Conservation (phyloP, 1,140 invertebrate genomes). For the Bombus haemorrhoidalis region DNA sequence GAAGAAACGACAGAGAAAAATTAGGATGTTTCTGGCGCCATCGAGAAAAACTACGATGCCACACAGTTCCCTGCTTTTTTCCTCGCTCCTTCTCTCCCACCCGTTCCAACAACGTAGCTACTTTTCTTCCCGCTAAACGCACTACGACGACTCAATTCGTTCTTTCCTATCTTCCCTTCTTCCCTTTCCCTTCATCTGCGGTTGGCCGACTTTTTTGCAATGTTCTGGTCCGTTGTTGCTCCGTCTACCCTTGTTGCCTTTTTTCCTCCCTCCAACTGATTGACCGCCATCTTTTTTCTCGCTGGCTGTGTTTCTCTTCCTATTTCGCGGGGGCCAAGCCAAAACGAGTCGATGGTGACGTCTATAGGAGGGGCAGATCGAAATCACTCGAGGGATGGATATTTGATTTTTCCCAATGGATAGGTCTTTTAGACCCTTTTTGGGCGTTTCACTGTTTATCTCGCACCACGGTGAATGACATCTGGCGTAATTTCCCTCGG, state of each 20-base stretch:
- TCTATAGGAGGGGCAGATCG: slow-evolving; percentile 9
- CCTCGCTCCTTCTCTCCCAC: slow-evolving; percentile 6
- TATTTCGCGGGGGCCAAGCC: slow-evolving; percentile 26
- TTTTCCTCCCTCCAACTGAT: background rate
- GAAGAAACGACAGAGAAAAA: background rate
- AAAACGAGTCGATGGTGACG: background rate
- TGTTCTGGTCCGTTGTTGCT: slow-evolving; percentile 46
- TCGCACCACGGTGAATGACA: background rate
- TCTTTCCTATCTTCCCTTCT: slow-evolving; percentile 19
- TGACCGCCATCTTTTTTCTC: background rate
- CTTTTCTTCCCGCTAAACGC: slow-evolving; percentile 37
- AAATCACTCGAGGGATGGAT: slow-evolving; percentile 28
- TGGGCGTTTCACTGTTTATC: background rate
- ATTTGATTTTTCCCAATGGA: slow-evolving; percentile 38
- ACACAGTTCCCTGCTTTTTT: slow-evolving; percentile 50
- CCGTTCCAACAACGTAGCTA: background rate
- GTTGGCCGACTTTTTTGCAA: slow-evolving; percentile 67
- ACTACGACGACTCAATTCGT: slow-evolving; percentile 60
- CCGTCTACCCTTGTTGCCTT: slow-evolving; percentile 22
- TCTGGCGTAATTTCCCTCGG: slow-evolving; percentile 41
- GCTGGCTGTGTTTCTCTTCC: background rate
- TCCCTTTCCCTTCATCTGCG: slow-evolving; percentile 50
- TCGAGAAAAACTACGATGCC: slow-evolving; percentile 52
- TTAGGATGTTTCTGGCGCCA: slow-evolving; percentile 48
- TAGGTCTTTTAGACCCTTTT: background rate